Evolutionary conservation across 2,797 vertebrate species (phyloP), one percentile per base, ranked within the genome.

Genomic region (Coendou prehensilis): DNA sequence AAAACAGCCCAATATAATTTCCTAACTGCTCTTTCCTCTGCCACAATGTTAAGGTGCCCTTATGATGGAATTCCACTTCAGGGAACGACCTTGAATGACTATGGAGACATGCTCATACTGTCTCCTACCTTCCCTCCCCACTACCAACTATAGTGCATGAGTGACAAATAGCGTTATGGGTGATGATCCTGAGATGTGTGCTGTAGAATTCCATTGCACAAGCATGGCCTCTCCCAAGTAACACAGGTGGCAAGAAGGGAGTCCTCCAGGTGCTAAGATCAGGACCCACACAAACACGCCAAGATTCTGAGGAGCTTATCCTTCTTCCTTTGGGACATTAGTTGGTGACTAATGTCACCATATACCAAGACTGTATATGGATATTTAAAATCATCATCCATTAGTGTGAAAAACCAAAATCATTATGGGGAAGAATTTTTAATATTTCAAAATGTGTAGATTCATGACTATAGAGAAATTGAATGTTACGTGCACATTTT

Each of bases 11-110:
- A 17, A 0, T 0, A 0, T 5, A 11, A 22, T 33, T 54, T 41
- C 9, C 18, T 1, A 15, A 37, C 11, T 17, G 37, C 47, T 54
- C 30, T 20, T 20, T 64, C 26, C 18, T 91, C 26, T 33, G 26
- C n/a, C 30, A 18, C 2, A 9, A n/a, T 17, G 0, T 0, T 0
- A 13, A 11, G 1, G 41, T 3, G 1, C 9, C 20, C 10, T n/a
- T 54, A 9, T 54, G 71, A 28, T 6, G 52, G 9, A 0, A 0
- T 47, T 20, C 52, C n/a, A 1, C 14, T 10, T 2, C 2, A 0
- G 86, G 5, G n/a, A 78, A 54, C 9, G 9, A 1, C 20, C 17
- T 52, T 9, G 9, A 59, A 37, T 37, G 33, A 75, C 41, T 0
- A 1, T 5, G 22, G 41, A 85, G 17, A 10, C 2, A 6, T 30